Evolutionary conservation across 2,113 vertebrate species (phyloP), one percentile per base, ranked within the genome.

Genomic region (Accipiter cooperii): DNA sequence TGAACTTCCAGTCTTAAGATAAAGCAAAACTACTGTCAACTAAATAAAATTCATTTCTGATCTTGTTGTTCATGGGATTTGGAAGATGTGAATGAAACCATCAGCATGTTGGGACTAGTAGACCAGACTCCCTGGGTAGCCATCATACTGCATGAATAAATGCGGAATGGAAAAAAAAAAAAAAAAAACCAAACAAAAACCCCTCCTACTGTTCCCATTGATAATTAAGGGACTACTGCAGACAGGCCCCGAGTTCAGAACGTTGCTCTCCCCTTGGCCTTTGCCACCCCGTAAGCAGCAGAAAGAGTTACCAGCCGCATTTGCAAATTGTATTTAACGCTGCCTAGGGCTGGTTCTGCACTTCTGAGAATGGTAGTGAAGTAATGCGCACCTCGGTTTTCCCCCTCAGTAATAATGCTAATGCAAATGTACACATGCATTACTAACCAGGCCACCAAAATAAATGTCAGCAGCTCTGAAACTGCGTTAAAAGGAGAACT

Each of bases 31-130:
- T 61, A 51, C 47, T 40, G 4, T 29, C 33, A 88, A 63, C 21
- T 68, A 69, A 96, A 68, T 38, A 79, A 93, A 95, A 92, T 42
- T 61, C 44, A 61, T 80, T 89, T 78, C 44, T 84, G 17, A 2
- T 73, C 83, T 81, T 91, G 5, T 22, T 66, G 6, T 69, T 93
- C 47, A 36, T 24, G 10, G 9, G 17, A 28, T 87, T 78, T 93
- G 63, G 34, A 80, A 57, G 58, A 66, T 17, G 4, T 77, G 28
- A 95, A 95, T 69, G 29, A 89, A 96, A 91, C 58, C 6, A 64
- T 71, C n/a, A 68, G 5, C n/a, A 65, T 52, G 8, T 33, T 83
- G 13, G 5, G 28, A 74, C 77, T 47, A 79, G 40, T 34, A 69
- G 34, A 76, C 12, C n/a, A 92, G 19, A 90, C 25, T 84, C 92